Conservation (phyloP, 2,888 invertebrate genomes). For the Pyralis farinalis region DNA sequence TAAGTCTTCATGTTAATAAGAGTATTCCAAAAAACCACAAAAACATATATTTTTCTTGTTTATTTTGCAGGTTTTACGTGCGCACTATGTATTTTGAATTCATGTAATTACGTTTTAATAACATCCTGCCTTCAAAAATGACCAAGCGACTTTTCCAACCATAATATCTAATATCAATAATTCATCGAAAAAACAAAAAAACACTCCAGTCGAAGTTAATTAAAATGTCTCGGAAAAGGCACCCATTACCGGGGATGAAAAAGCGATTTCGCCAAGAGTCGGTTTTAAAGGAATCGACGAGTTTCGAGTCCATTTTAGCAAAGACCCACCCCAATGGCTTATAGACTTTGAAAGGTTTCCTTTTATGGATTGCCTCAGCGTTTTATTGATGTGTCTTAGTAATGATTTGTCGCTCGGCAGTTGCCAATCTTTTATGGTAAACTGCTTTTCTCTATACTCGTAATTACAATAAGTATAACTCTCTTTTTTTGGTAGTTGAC, state of each 20-base stretch:
- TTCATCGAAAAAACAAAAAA: slow-evolving; percentile 62
- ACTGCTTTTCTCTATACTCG: background rate
- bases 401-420: slow-evolving; percentile 7
- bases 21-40: too few species aligned
- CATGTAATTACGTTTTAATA: too few species aligned
- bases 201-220: slow-evolving; percentile 31
- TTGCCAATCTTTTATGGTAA: background rate
- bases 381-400: slow-evolving; percentile 44
- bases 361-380: slow-evolving; percentile 49
- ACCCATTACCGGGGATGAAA: slow-evolving; percentile 73
- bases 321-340: slow-evolving; percentile 47
- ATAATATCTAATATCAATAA: slow-evolving; percentile 42
- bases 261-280: slow-evolving; percentile 69
- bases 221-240: slow-evolving; percentile 69
- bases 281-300: slow-evolving; percentile 68
- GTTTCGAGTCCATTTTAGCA: slow-evolving; percentile 55
- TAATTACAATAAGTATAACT: background rate
- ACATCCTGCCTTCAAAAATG: too few species aligned
- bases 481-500: background rate
- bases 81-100: too few species aligned
- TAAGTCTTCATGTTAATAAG: too few species aligned
- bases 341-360: slow-evolving; percentile 52
- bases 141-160: background rate
- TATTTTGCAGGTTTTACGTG: too few species aligned
- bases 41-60: too few species aligned